Conservation (phyloP, 2,113 vertebrate genomes). For the Tachysurus vachellii region DNA sequence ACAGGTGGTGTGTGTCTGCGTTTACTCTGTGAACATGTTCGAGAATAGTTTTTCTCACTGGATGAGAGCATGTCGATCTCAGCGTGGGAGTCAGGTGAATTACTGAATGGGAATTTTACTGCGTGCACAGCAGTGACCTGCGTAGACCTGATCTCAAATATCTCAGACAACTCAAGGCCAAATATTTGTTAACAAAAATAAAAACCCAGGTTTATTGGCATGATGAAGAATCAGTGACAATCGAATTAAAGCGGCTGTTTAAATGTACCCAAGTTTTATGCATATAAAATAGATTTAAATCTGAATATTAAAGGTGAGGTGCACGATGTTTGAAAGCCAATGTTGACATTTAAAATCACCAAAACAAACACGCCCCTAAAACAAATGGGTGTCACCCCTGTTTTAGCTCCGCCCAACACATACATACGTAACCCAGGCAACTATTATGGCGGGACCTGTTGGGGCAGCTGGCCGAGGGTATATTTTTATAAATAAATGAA, state of each 20-base stretch:
- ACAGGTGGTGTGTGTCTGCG: not conserved
- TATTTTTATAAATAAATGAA: too few species aligned
- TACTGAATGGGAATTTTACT: conserved; percentile 39
- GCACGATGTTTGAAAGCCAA: too few species aligned
- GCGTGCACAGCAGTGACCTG: conserved; percentile 23
- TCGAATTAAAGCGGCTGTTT: not conserved
- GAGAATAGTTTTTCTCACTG: not conserved
- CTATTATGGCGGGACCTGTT: too few species aligned
- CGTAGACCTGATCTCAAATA: conserved; percentile 3
- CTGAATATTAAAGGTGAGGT: not conserved
- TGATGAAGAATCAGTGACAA: conserved; percentile 45
- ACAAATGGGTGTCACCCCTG: too few species aligned
- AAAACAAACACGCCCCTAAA: too few species aligned
- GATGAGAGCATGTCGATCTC: not conserved
- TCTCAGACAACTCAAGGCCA: conserved; percentile 6
- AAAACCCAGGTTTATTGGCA: conserved; percentile 40
- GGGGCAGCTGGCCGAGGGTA: too few species aligned
- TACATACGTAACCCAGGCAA: too few species aligned
- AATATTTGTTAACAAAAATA: not conserved
- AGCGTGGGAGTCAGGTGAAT: conserved; percentile 33
- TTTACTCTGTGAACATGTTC: not conserved
- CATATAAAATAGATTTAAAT: not conserved
- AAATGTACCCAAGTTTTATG: not conserved
- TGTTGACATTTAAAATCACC: too few species aligned
- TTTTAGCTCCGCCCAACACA: too few species aligned